Conservation (phyloP, 2,797 vertebrate genomes). For the Coilia nasus region DNA sequence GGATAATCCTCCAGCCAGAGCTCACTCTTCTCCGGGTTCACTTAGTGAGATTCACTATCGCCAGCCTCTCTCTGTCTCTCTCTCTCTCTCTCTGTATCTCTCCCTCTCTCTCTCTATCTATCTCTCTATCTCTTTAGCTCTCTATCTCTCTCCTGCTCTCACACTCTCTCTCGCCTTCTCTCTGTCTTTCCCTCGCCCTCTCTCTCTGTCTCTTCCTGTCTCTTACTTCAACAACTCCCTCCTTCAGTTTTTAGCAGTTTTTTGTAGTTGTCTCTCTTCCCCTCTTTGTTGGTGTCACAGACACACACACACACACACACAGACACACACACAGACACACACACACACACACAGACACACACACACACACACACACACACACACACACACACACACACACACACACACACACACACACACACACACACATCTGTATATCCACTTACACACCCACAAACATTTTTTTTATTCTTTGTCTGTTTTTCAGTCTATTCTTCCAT, state of each 20-base stretch:
- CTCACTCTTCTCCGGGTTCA: neutral
- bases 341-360: slow-evolving; percentile 2
- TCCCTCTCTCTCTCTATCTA: neutral
- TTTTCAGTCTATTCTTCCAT: slow-evolving; percentile 11
- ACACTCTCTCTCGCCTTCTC: neutral
- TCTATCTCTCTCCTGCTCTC: no score
- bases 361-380: neutral
- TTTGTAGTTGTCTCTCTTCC: no score
- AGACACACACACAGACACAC: neutral
- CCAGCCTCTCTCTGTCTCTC: neutral
- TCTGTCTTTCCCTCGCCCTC: neutral
- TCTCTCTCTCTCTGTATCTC: neutral
- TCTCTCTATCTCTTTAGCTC: neutral
- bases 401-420: no score
- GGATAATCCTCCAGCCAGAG: slow-evolving; percentile 18
- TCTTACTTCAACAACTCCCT: neutral
- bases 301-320: no score
- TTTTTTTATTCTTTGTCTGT: no score
- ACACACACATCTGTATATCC: no score
- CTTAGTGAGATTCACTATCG: slow-evolving; percentile 24
- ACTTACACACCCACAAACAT: no score
- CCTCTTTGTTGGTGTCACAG: neutral
- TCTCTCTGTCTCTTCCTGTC: neutral
- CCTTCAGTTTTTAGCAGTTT: no score
- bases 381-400: no score